Conservation (phyloP, 2,113 vertebrate genomes). For the Atherinomorus stipes region DNA sequence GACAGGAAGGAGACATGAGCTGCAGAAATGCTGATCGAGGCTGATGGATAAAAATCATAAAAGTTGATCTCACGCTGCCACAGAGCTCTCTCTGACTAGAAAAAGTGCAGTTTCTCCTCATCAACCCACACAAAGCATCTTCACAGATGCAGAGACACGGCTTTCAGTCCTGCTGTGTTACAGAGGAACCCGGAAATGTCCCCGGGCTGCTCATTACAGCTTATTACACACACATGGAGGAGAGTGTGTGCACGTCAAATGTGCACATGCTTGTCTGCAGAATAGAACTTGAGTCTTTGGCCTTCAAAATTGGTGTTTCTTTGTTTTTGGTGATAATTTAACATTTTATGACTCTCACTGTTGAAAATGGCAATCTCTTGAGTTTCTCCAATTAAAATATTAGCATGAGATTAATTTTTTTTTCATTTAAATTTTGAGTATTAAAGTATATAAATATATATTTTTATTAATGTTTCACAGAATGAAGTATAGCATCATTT, state of each 20-base stretch:
- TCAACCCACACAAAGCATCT: slow-evolving; percentile 52
- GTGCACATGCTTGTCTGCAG: neutral
- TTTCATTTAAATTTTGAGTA: neutral
- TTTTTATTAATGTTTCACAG: too few species aligned
- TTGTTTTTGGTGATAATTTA: slow-evolving; percentile 7
- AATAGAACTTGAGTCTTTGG: slow-evolving; percentile 8
- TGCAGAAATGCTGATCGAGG: slow-evolving; percentile 37
- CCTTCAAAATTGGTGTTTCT: neutral
- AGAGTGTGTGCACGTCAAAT: slow-evolving; percentile 2
- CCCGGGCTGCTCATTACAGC: slow-evolving; percentile 76
- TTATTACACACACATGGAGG: slow-evolving; percentile 71
- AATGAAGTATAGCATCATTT: too few species aligned
- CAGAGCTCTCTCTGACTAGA: slow-evolving; percentile 39
- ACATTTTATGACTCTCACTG: neutral
- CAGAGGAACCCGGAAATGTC: slow-evolving; percentile 75
- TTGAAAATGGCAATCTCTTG: neutral
- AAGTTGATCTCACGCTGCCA: slow-evolving; percentile 61
- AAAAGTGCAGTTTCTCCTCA: slow-evolving; percentile 35
- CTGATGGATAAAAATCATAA: slow-evolving; percentile 51
- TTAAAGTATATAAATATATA: too few species aligned
- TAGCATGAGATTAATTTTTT: neutral
- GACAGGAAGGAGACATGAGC: slow-evolving; percentile 58
- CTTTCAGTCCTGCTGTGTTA: slow-evolving; percentile 68
- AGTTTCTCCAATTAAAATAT: neutral
- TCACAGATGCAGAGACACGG: slow-evolving; percentile 38